Evolutionary conservation across 2,797 vertebrate genomes (phyloP).

Genomic region (Heteromormyrus szaboi): DNA sequence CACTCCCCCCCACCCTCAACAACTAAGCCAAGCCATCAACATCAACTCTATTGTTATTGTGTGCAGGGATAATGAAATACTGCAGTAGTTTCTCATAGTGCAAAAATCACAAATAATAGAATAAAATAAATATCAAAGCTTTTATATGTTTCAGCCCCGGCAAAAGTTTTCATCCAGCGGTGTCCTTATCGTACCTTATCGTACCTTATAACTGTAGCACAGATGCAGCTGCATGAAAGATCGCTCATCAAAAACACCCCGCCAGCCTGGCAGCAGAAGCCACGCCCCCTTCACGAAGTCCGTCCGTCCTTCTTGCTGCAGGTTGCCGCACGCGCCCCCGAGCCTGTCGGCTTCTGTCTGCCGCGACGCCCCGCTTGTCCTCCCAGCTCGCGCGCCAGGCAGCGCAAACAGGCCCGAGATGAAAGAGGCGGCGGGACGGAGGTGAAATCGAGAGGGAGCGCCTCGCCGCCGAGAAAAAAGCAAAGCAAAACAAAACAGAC

Average conservation of each 20-base stretch:
- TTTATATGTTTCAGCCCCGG: neutral
- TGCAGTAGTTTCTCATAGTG: neutral
- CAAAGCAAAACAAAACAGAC: conserved; percentile 30
- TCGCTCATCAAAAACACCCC: neutral
- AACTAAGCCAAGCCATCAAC: neutral
- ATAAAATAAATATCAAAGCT: neutral
- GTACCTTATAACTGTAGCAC: neutral
- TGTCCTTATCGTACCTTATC: neutral
- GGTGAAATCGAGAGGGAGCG: conserved; percentile 22
- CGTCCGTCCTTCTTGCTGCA: neutral
- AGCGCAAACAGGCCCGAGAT: conserved; percentile 22
- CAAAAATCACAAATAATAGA: neutral
- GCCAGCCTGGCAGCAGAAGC: neutral
- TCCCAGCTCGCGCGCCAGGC: neutral
- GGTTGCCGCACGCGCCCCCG: neutral
- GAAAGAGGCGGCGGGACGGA: conserved; percentile 22
- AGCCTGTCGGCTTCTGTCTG: conserved; percentile 5
- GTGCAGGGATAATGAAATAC: neutral
- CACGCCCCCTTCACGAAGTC: neutral
- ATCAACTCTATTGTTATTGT: neutral
- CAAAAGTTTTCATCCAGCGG: neutral
- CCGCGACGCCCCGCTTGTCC: neutral
- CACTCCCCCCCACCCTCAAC: neutral
- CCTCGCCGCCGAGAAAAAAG: conserved; percentile 35
- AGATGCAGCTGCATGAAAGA: neutral